Evolutionary conservation across 2,797 vertebrate genomes (phyloP).

Genomic region (Danio aesculapii): DNA sequence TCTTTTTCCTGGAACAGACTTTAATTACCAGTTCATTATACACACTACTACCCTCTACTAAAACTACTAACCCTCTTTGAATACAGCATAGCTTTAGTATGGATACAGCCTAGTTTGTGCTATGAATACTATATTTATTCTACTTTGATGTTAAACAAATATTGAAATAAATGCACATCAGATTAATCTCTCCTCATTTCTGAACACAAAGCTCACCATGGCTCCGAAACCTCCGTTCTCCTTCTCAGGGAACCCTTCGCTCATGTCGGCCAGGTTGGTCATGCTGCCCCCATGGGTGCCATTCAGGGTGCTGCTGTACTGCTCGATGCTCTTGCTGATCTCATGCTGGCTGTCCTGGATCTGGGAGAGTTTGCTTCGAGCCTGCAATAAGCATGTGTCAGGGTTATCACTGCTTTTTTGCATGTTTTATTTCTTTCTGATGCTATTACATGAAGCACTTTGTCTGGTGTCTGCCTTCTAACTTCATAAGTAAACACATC

Average conservation of each 20-base stretch:
- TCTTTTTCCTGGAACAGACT: no score
- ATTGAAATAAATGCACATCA: not conserved
- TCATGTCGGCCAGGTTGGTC: slow-evolving; percentile 90
- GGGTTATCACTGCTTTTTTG: not conserved
- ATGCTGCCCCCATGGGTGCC: slow-evolving; percentile 87
- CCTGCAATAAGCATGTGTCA: slow-evolving; percentile 66
- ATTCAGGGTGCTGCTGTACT: slow-evolving; percentile 86
- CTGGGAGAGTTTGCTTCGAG: slow-evolving; percentile 88
- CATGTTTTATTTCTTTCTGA: not conserved
- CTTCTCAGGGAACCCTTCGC: slow-evolving; percentile 82
- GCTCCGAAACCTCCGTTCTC: slow-evolving; percentile 84
- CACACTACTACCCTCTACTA: no score
- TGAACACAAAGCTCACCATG: slow-evolving; percentile 84
- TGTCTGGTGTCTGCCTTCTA: not conserved
- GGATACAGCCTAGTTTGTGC: no score
- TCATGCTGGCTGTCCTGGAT: slow-evolving; percentile 93
- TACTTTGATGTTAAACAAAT: no score
- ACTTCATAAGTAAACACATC: not conserved
- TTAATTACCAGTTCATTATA: no score
- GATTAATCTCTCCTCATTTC: no score
- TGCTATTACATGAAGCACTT: not conserved
- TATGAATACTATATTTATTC: no score
- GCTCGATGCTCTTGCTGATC: slow-evolving; percentile 86
- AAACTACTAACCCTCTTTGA: no score
- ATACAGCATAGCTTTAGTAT: no score